A percentile compares a stretch with the other conserved stretches of the same genome.
phyloP scores from a whole-genome alignment of 2,113 vertebrate genomes.

The Promerops cafer region DNA sequence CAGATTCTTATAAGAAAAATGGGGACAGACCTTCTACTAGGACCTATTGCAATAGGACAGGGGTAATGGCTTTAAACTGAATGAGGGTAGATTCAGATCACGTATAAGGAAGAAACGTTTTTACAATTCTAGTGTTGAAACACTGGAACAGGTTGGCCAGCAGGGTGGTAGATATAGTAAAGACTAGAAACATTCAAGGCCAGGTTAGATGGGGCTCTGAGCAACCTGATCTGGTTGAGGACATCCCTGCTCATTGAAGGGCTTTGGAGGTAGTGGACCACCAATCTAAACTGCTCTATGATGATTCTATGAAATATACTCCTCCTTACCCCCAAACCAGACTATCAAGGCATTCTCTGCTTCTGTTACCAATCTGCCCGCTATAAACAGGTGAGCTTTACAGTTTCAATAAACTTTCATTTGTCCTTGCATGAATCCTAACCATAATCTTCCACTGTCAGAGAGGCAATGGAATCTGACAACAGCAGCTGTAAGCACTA shows the following conservation, averaged over 20 bases:
- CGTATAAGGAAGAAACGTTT: not conserved
- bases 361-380: not conserved
- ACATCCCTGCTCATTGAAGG: not conserved
- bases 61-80: not conserved
- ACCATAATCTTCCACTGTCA: not conserved
- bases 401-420: not conserved
- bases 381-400: not conserved
- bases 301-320: not conserved
- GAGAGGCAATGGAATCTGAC: not conserved
- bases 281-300: not conserved
- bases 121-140: not conserved
- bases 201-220: not conserved
- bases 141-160: not conserved
- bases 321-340: not conserved
- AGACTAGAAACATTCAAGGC: not conserved
- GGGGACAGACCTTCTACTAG: not conserved
- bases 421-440: not conserved
- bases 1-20: not conserved
- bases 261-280: not conserved
- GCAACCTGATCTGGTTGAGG: not conserved
- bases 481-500: not conserved
- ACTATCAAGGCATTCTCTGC: not conserved
- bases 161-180: too few species aligned
- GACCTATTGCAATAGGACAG: not conserved
- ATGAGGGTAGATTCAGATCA: not conserved